Base-by-base conservation (phyloP, 2,113 vertebrate species). In the Harpagus bidentatus region DNA sequence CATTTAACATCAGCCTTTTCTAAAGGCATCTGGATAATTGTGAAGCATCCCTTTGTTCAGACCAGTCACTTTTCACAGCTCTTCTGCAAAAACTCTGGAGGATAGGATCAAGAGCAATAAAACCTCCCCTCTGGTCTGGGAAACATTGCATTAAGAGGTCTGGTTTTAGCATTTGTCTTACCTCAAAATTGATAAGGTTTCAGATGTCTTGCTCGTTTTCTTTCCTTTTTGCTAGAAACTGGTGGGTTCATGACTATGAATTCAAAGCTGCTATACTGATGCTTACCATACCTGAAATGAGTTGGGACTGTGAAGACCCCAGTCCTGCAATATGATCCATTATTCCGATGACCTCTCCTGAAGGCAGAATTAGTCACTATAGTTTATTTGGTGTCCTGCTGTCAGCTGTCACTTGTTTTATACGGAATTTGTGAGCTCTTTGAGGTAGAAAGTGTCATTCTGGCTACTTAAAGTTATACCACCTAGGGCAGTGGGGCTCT, bases 1-100 rank as follows among this genome's bases (percentile, higher is more conserved):
- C 91, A 93, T 94, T 97, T 95, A 94, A 92, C 94, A 97, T 96
- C 83, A 94, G 78, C 59, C 70, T 91, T 85, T 90, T 91, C 43
- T 90, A 93, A 96, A 97, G 66, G 86, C 86, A 63, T 93, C 55
- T 16, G 7, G 86, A 89, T 93, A 73, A 91, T 85, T 82, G 73
- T 95, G 91, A 96, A 95, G 78, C 84, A 95, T 95, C 67, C 81
- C 40, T 91, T 97, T 96, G 88, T 96, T 93, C 58, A 77, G 63
- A 86, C 66, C 66, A 93, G 81, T 91, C 88, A 84, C 62, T 95
- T 95, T 13, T 84, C 67, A 84, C 65, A 91, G 80, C 82, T 93
- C 74, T 66, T 90, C 65, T 82, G 72, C 77, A 82, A 74, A 88
- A 96, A 50, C 63, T 92, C 73, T 13, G 34, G 32, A 87, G 77